Percentiles rank a stretch among this genome's conserved stretches.
Conservation (phyloP, 2,113 vertebrate species). For the Butastur rufipennis region DNA sequence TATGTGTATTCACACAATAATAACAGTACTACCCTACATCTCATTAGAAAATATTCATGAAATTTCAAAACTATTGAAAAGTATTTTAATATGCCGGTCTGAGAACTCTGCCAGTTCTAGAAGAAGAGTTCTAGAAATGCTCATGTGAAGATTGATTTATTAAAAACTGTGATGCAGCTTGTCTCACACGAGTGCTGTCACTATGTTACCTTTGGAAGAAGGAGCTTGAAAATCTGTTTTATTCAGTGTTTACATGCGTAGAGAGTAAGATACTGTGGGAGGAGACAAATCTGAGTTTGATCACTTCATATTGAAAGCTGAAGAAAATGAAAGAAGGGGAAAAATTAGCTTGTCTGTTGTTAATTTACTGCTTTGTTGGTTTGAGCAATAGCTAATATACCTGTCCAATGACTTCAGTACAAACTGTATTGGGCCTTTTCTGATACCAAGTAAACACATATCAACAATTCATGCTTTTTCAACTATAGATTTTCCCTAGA, state of each 20-base stretch:
- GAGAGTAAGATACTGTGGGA: neutral
- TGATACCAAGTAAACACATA: neutral
- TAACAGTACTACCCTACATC: neutral
- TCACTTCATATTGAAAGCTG: neutral
- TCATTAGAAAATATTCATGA: neutral
- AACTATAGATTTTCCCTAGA: neutral
- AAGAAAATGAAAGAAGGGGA: neutral
- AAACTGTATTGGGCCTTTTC: neutral
- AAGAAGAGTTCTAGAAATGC: neutral
- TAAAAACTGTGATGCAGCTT: neutral
- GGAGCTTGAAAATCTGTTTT: neutral
- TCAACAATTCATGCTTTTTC: neutral
- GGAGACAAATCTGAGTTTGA: neutral
- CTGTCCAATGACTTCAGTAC: neutral
- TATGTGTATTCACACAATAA: neutral
- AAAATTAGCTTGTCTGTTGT: neutral
- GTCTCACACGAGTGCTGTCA: neutral
- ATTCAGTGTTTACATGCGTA: neutral
- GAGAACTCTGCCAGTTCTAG: neutral
- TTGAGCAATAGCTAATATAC: neutral
- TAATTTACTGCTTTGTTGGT: neutral
- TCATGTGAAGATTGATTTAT: neutral
- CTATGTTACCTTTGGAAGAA: neutral
- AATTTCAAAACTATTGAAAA: neutral
- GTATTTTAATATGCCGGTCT: neutral